Evolutionary conservation across 2,797 vertebrate species (phyloP), one percentile per base, ranked within the genome.

Genomic region (Poecile montanus): DNA sequence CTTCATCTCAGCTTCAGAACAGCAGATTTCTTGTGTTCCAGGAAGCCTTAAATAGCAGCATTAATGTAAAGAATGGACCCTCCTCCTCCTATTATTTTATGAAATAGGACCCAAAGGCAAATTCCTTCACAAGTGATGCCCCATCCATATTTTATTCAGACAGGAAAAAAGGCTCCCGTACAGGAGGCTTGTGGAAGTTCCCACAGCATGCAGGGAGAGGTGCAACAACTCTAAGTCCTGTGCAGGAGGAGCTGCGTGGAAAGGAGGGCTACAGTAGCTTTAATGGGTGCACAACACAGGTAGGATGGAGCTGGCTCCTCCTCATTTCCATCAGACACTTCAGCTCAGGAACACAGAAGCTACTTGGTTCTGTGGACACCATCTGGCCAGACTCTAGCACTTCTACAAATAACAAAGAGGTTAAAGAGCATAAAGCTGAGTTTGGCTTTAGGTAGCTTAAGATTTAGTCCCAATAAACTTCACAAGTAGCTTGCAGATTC

Each of bases 291-390:
- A 63, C 45, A 40, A 8, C 20, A 53, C 2, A 4, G 44, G 16
- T 23, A 12, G 13, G 22, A 40, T 26, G 3, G 29, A 76, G 9
- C 14, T 44, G 53, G 13, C 16, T 57, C 13, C 53, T 53, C 14
- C 60, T 71, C 11, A 9, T 62, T 62, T 71, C 48, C 16, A 58
- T 22, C 48, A 76, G 38, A 38, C 11, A 10, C n/a, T 15, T 86
- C 62, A 48, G 38, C 34, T 48, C 38, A 84, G 32, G 48, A 68
- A 42, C 25, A 34, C 56, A 81, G 45, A 81, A 77, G 9, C 36
- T 54, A 9, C 53, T 66, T 0, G 0, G 8, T 62, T 62, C 27
- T 42, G 25, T 0, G 1, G 58, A 44, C 25, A 75, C 10, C 27
- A 32, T 10, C 53, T 72, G 63, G 40, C 21, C 65, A 72, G 50